Base-by-base conservation (phyloP, 53 echinoderm and acorn worm species). In the Echinarachnius parma region DNA sequence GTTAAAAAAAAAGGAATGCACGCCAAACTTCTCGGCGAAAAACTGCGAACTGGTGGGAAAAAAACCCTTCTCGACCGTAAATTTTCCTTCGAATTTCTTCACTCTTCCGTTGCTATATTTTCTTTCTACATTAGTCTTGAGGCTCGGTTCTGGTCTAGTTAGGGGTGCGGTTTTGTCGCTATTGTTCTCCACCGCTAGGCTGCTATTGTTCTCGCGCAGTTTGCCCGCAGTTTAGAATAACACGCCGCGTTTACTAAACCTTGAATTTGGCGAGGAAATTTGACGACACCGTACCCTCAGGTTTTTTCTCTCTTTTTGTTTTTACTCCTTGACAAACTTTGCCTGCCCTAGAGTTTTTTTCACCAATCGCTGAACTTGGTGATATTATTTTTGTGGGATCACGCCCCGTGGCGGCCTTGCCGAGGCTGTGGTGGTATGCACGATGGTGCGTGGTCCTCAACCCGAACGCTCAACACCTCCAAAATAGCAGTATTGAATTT, bases 201-300 rank as follows among this genome's bases (percentile, higher is more conserved):
- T 19, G 4, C 50, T 67, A 67, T 67, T 67, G 67, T 67, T 49
- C 4, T 48, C 30, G 3, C 31, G 19, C 9, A 49, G 67, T 67
- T 67, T 18, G 67, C 67, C 67, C 31, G 48, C 29, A 67, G 67
- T 67, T 19, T 67, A 67, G 67, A 67, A 67, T 48, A 67, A 67
- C 49, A 67, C 49, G 18, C 29, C 18, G 48, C 50, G 67, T 67
- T 48, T 49, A 19, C 24, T 21, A 67, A n/a, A 67, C 67, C 67
- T 67, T 67, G 67, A 49, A 49, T 67, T 48, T 67, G n/a, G 67
- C 67, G 21, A 49, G 31, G 67, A 67, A 67, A 67, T 67, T 67
- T 67, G 48, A 67, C 67, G 32, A 67, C 67, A 28, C 11, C 48
- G 31, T 67, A 50, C 48, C 67, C 67, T n/a, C 67, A 18, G 48